Percentiles rank a stretch among this genome's conserved stretches.
Evolutionary conservation across 1,140 invertebrate species (phyloP).

Genomic region (Drosophila athabasca): DNA sequence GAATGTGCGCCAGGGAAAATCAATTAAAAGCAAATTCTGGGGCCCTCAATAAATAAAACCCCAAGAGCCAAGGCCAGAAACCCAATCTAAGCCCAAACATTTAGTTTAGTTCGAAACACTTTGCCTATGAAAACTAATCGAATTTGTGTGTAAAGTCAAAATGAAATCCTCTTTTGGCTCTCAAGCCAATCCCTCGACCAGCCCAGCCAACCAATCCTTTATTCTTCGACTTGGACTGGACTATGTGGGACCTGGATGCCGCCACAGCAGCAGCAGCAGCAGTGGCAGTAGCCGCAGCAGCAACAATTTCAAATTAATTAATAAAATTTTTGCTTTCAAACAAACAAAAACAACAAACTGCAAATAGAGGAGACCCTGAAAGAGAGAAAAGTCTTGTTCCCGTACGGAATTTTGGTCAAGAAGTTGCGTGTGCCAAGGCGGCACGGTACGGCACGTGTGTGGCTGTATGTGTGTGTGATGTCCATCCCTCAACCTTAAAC

Average conservation of each 20-base stretch:
- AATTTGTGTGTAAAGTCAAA: constrained; percentile 32
- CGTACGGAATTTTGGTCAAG: constrained; percentile 53
- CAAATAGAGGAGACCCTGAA: constrained; percentile 39
- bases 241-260: no score
- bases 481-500: constrained; percentile 1
- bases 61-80: no score
- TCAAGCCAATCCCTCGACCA: background rate
- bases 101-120: constrained; percentile 19
- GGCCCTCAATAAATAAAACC: constrained; percentile 21
- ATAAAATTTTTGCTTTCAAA: constrained; percentile 64
- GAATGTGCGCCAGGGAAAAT: constrained; percentile 10
- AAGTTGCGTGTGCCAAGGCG: constrained; percentile 51
- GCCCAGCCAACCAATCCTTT: background rate
- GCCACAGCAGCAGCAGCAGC: background rate
- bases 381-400: constrained; percentile 32
- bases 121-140: constrained; percentile 56
- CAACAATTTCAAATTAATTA: constrained; percentile 72
- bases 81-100: constrained; percentile 11
- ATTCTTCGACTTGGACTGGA: background rate
- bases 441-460: constrained; percentile 10
- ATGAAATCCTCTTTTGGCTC: constrained; percentile 17
- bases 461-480: constrained; percentile 26
- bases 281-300: constrained; percentile 3
- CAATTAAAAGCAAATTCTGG: constrained; percentile 9
- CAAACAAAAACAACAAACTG: constrained; percentile 38